Percentiles rank a stretch among this genome's conserved stretches.
Conservation (phyloP, 2,797 vertebrate genomes). For the Sphaeramia orbicularis region DNA sequence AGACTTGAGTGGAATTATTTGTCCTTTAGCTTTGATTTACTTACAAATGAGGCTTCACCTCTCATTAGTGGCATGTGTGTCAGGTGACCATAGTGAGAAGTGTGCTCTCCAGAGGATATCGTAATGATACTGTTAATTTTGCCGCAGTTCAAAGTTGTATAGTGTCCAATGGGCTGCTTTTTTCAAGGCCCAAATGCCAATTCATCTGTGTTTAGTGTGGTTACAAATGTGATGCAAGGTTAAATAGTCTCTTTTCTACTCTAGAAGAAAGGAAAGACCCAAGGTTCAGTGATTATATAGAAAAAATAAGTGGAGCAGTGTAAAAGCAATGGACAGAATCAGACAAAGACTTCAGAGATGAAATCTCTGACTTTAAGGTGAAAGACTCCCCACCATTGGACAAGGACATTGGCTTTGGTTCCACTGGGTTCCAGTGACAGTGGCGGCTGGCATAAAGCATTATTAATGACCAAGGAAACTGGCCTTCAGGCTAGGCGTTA, state of each 20-base stretch:
- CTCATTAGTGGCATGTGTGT: constrained; percentile 42
- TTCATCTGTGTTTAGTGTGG: background rate
- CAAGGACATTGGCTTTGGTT: constrained; percentile 81
- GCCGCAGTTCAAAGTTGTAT: constrained; percentile 13
- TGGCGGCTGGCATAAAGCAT: constrained; percentile 81
- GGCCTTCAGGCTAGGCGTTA: constrained; percentile 85
- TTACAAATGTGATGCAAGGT: constrained; percentile 1
- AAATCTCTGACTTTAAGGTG: constrained; percentile 64
- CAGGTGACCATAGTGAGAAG: constrained; percentile 25
- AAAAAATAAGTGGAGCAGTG: constrained; percentile 44
- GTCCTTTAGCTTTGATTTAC: constrained; percentile 64
- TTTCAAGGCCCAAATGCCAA: constrained; percentile 6
- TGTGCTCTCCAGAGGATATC: constrained; percentile 22
- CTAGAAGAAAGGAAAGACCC: constrained; percentile 6
- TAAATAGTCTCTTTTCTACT: background rate
- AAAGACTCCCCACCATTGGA: constrained; percentile 72
- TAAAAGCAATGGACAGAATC: constrained; percentile 40
- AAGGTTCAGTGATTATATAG: constrained; percentile 30
- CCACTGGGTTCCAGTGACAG: constrained; percentile 81
- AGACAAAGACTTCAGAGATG: constrained; percentile 59
- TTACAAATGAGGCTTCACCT: constrained; percentile 66
- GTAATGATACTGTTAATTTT: constrained; percentile 18
- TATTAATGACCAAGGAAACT: constrained; percentile 87
- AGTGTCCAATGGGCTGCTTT: background rate
- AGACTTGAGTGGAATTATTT: constrained; percentile 70